Percentiles rank a stretch among this genome's conserved stretches.
phyloP scores from a whole-genome alignment of 1,140 invertebrate species.

The Antheraea pernyi region DNA sequence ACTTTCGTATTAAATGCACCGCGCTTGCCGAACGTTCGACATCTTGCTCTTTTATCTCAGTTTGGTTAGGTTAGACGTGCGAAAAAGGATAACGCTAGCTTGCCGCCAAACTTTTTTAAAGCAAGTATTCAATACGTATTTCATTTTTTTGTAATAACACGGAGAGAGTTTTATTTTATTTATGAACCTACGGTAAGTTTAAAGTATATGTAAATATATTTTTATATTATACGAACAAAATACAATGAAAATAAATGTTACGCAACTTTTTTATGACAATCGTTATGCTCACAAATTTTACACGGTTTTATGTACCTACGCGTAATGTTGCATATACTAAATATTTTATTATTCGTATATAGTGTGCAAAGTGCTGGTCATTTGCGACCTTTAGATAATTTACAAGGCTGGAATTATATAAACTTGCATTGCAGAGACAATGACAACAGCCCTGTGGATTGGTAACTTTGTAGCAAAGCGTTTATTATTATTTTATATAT shows the following conservation, averaged over 20 bases:
- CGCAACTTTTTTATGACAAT: not conserved
- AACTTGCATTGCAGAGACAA: slow-evolving; percentile 46
- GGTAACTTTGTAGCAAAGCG: slow-evolving; percentile 29
- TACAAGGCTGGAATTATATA: slow-evolving; percentile 31
- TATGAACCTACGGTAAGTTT: no score
- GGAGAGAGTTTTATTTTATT: no score
- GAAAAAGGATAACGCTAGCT: no score
- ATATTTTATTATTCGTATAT: not conserved
- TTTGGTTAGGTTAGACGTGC: no score
- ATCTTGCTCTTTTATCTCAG: no score
- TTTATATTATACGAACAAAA: not conserved
- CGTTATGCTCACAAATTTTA: not conserved
- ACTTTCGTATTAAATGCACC: no score
- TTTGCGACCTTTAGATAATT: not conserved
- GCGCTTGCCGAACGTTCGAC: no score
- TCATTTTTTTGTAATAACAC: no score
- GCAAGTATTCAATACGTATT: no score
- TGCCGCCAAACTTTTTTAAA: no score
- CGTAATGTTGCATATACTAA: not conserved
- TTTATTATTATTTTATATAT: not conserved
- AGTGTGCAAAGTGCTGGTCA: not conserved
- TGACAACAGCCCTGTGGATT: slow-evolving; percentile 38
- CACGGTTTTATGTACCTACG: not conserved
- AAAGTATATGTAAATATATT: no score
- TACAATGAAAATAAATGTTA: not conserved